Percentiles rank a stretch among this genome's conserved stretches.
Evolutionary conservation across 2,888 invertebrate genomes (phyloP).

Genomic region (Callosobruchus maculatus): DNA sequence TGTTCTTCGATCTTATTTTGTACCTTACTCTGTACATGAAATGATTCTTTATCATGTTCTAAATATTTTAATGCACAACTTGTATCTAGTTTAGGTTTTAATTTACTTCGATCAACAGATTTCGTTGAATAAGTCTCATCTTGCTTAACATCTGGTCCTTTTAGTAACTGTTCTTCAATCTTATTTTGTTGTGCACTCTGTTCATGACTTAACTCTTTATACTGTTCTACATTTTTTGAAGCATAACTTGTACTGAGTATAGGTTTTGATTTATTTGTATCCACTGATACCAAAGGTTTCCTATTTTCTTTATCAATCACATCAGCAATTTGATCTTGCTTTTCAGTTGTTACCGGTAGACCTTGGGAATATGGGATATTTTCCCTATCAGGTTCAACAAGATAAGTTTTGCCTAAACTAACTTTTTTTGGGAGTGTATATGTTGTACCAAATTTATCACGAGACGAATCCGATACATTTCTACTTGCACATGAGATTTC

Average conservation of each 20-base stretch:
- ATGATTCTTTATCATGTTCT: no score
- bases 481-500: not conserved
- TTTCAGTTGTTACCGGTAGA: not conserved
- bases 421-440: not conserved
- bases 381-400: not conserved
- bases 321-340: not conserved
- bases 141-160: not conserved
- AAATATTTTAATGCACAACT: no score
- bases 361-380: not conserved
- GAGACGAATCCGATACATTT: not conserved
- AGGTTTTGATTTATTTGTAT: no score
- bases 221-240: no score
- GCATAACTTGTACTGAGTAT: no score
- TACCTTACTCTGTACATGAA: no score
- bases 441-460: not conserved
- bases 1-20: no score
- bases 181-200: no score
- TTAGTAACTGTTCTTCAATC: no score
- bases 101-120: no score
- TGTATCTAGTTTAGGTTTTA: no score
- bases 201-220: no score
- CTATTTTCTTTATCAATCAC: not conserved
- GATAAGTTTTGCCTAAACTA: not conserved
- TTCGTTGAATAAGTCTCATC: not conserved
- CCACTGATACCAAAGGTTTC: not conserved